Conservation (phyloP, 2,113 vertebrate genomes). For the Dunckerocampus dactyliophorus region DNA sequence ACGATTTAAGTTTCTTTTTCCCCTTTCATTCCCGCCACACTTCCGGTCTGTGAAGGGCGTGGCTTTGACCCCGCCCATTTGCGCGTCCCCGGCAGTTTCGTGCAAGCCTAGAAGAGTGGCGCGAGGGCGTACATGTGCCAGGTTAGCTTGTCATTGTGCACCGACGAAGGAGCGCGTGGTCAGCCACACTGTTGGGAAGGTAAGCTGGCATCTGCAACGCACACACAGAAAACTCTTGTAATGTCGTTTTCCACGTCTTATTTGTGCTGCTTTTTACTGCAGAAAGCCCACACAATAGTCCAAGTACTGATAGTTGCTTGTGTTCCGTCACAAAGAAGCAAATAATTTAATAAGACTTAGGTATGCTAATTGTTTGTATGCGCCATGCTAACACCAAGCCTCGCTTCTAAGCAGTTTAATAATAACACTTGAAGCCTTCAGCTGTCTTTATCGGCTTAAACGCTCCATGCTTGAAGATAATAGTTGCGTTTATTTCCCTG, state of each 20-base stretch:
- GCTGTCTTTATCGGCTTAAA: no score
- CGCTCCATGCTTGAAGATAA: not conserved
- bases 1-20: not conserved
- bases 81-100: slow-evolving; percentile 51
- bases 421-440: no score
- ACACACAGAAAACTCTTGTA: slow-evolving; percentile 1
- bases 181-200: slow-evolving; percentile 40
- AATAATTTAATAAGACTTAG: no score
- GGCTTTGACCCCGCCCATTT: slow-evolving; percentile 42
- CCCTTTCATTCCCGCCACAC: not conserved
- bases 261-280: not conserved
- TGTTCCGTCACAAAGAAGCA: not conserved
- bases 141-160: slow-evolving; percentile 57
- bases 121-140: slow-evolving; percentile 24
- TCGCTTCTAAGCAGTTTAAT: slow-evolving; percentile 2
- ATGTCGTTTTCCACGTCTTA: not conserved
- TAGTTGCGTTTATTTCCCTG: not conserved
- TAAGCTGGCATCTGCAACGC: slow-evolving; percentile 35
- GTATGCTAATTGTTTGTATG: slow-evolving; percentile 45
- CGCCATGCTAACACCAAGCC: slow-evolving; percentile 52
- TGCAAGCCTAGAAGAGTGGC: slow-evolving; percentile 24
- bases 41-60: slow-evolving; percentile 46
- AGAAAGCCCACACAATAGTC: no score
- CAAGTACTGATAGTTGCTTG: not conserved
- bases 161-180: slow-evolving; percentile 52